phyloP scores from a whole-genome alignment of 2,888 invertebrate species.

The Acleris holmiana region DNA sequence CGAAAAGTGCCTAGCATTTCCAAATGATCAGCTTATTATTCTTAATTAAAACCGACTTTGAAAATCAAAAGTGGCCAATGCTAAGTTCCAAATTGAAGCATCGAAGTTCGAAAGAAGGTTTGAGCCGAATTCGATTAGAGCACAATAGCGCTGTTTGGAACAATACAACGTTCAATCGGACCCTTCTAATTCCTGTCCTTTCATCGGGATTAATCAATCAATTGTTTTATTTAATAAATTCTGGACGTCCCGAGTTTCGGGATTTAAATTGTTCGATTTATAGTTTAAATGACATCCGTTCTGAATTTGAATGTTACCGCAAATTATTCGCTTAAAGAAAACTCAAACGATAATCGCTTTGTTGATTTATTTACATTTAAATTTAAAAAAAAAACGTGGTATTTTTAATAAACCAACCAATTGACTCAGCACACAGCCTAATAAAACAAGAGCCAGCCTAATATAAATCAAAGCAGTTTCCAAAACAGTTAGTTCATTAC shows the following conservation, averaged over 20 bases:
- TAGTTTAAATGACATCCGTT: conserved; percentile 34
- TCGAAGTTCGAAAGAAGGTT: conserved; percentile 34
- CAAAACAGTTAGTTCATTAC: conserved; percentile 23
- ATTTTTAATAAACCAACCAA: no score
- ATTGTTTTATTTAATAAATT: conserved; percentile 49
- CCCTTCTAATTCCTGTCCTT: conserved; percentile 47
- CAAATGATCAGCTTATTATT: conserved; percentile 7
- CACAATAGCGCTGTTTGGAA: conserved; percentile 32
- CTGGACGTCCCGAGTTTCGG: conserved; percentile 27
- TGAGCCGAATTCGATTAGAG: conserved; percentile 31
- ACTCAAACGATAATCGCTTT: no score
- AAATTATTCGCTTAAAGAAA: no score
- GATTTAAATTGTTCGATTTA: conserved; percentile 37
- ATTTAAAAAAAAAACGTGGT: no score
- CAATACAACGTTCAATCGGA: conserved; percentile 41
- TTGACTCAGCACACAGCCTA: not conserved
- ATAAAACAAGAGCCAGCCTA: not conserved
- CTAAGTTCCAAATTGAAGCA: conserved; percentile 26
- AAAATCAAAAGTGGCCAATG: conserved; percentile 32
- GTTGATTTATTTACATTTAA: no score
- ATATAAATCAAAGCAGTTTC: conserved; percentile 5
- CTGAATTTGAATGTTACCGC: conserved; percentile 16
- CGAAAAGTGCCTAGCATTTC: no score
- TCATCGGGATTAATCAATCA: conserved; percentile 56
- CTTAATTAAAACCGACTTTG: conserved; percentile 9